Evolutionary conservation across 2,797 vertebrate genomes (phyloP), one percentile per base, ranked within the genome.

Genomic region (Heterohyrax brucei): DNA sequence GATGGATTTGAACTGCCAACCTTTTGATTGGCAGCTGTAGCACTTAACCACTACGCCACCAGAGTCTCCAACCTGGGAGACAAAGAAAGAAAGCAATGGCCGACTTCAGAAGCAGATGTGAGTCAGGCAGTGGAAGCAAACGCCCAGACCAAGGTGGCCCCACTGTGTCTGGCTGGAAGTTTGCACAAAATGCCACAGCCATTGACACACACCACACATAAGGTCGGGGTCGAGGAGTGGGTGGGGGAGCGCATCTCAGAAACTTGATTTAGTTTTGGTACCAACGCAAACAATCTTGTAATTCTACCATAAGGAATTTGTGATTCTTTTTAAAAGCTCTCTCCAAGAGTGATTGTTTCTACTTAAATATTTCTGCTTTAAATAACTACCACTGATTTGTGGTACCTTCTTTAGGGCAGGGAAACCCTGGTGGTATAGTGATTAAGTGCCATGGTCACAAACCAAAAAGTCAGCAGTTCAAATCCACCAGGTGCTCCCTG

Each of bases 61-160:
- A 39, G 3, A 39, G 39, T 39, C 39, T 39, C 39, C 70, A 68
- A 83, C 2, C 59, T 46, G 79, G 73, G 56, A 90, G 82, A 93
- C 9, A 56, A 0, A 21, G 13, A 50, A 39, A 89, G 10, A 91
- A 46, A 89, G 48, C 89, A 95, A 95, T 44, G 50, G 72, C 70
- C 79, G 83, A 79, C 46, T 79, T 96, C 84, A 95, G 79, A 94
- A 66, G 14, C 18, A 44, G 70, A 81, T 77, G 88, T 88, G 44
- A 46, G 18, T 39, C 0, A 53, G 50, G 14, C 48, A 89, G 7
- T 86, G 39, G 81, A 82, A 77, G 79, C 76, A 87, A 76, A 39
- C 39, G 39, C 39, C 39, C 39, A 39, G 68, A 78, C 81, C 64
- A 21, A 30, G 14, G 22, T 79, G 68, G 79, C 56, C 26, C 56